Conservation (phyloP, 2,113 vertebrate genomes). For the Hemiscyllium ocellatum region DNA sequence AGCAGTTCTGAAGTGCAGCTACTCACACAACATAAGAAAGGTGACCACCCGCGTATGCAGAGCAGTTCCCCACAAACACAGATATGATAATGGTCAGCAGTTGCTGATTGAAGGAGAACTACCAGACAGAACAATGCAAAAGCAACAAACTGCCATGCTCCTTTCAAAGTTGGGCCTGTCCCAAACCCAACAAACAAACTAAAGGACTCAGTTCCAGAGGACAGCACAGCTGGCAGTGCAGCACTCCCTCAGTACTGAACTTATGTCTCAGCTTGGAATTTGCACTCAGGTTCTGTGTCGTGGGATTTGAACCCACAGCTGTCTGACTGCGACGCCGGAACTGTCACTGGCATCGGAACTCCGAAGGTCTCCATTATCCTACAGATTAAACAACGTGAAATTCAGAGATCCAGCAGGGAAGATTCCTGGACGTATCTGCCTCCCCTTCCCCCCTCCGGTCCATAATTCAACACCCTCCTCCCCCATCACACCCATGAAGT, state of each 20-base stretch:
- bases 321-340: neutral
- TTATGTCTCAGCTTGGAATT: neutral
- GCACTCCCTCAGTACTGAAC: neutral
- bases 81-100: neutral
- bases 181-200: neutral
- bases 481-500: no score
- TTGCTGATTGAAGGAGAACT: neutral
- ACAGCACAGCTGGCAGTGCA: neutral
- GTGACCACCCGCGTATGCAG: neutral
- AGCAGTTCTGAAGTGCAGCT: neutral
- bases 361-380: neutral
- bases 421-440: no score
- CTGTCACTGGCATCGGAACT: neutral
- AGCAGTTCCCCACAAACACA: neutral
- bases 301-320: neutral
- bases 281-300: neutral
- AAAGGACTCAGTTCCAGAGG: neutral
- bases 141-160: neutral
- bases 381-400: neutral
- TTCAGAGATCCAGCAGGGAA: neutral
- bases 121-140: neutral
- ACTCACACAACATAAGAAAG: neutral
- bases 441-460: no score
- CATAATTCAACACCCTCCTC: no score
- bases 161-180: neutral